Evolutionary conservation across 2,797 vertebrate species (phyloP).

Genomic region (Lutjanus campechanus): DNA sequence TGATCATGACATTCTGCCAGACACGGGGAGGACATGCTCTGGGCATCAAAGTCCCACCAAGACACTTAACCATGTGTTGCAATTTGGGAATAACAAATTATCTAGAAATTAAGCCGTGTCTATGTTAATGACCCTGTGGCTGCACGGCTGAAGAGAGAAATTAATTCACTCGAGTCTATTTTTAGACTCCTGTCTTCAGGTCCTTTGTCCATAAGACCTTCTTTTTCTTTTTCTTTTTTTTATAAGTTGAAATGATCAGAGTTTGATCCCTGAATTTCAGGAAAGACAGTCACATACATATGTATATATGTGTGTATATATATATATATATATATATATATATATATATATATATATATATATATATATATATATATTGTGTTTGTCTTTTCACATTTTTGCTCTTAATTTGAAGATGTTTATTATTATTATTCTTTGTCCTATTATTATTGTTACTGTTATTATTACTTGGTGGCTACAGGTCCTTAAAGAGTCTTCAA

Average conservation of each 20-base stretch:
- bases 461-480: too few species aligned
- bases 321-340: too few species aligned
- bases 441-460: too few species aligned
- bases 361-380: too few species aligned
- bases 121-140: constrained; percentile 72
- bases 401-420: not conserved
- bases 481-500: too few species aligned
- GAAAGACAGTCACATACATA: too few species aligned
- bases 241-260: constrained; percentile 26
- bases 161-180: constrained; percentile 57
- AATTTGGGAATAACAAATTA: constrained; percentile 75
- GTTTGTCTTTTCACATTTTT: not conserved
- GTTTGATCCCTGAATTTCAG: constrained; percentile 26
- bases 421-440: not conserved
- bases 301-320: too few species aligned
- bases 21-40: constrained; percentile 53
- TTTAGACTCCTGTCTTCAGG: constrained; percentile 55
- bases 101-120: constrained; percentile 72
- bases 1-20: constrained; percentile 63
- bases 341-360: too few species aligned
- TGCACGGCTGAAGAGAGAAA: constrained; percentile 59
- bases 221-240: constrained; percentile 14
- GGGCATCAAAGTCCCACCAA: constrained; percentile 66
- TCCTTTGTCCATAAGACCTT: constrained; percentile 37
- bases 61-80: constrained; percentile 73